phyloP scores from a whole-genome alignment of 2,113 vertebrate species.

The Sarotherodon lohbergeri region DNA sequence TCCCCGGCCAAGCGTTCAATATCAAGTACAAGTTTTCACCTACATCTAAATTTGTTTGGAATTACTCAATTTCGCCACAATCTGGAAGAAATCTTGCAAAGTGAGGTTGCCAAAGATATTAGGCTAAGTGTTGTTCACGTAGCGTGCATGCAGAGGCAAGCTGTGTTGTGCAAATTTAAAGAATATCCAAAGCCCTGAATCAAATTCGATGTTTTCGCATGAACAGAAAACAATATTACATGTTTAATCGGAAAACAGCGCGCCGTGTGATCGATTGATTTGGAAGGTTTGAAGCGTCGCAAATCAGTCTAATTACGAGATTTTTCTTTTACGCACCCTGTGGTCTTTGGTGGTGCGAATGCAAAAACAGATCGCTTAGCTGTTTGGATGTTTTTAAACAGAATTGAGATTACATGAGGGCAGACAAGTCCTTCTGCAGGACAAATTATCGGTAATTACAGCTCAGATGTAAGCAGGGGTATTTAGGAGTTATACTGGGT shows the following conservation, averaged over 20 bases:
- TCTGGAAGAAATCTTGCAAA: constrained; percentile 46
- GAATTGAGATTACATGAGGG: not conserved
- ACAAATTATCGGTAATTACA: not conserved
- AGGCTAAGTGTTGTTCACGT: constrained; percentile 10
- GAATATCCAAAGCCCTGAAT: not conserved
- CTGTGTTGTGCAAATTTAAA: not conserved
- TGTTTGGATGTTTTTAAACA: not conserved
- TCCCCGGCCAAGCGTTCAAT: constrained; percentile 1
- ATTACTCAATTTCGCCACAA: constrained; percentile 41
- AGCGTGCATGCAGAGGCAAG: not conserved
- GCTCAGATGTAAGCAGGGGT: not conserved
- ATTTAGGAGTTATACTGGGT: not conserved
- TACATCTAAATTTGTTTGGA: constrained; percentile 46
- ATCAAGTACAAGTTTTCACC: constrained; percentile 39
- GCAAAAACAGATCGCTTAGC: not conserved
- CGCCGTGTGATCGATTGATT: not conserved
- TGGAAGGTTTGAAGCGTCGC: not conserved
- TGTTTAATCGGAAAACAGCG: not conserved
- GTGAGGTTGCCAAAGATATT: constrained; percentile 37
- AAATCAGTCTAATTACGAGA: not conserved
- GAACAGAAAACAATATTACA: not conserved
- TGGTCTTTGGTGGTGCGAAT: not conserved
- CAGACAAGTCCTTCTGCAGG: not conserved
- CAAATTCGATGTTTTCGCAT: not conserved
- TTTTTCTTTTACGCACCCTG: not conserved